A percentile compares a stretch with the other conserved stretches of the same genome.
Conservation (phyloP, 2,113 vertebrate genomes). For the Protomyctophum bolini region DNA sequence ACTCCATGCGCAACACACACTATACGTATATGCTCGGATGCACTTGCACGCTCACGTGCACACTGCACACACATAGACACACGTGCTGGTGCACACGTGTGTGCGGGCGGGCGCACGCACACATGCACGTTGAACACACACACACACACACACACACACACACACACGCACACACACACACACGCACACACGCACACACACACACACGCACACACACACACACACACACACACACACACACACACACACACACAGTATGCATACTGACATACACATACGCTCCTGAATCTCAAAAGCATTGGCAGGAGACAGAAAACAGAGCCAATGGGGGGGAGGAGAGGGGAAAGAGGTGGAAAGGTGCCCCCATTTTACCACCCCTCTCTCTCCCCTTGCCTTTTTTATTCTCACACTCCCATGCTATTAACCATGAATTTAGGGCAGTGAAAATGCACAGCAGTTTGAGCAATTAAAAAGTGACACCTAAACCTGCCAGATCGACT, state of each 20-base stretch:
- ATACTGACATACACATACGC: constrained; percentile 24
- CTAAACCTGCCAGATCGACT: constrained; percentile 46
- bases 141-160: not conserved
- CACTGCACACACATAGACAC: not conserved
- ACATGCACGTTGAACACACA: constrained; percentile 27
- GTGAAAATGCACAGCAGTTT: constrained; percentile 54
- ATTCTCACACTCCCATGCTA: constrained; percentile 32
- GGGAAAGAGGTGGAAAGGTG: constrained; percentile 32
- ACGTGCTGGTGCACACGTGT: not conserved
- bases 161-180: constrained; percentile 8
- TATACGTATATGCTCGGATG: constrained; percentile 36
- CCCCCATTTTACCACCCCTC: constrained; percentile 45
- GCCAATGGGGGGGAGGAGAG: constrained; percentile 14
- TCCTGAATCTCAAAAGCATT: constrained; percentile 51
- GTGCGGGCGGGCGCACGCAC: constrained; percentile 10
- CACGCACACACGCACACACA: constrained; percentile 29
- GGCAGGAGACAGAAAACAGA: constrained; percentile 37
- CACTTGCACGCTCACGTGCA: constrained; percentile 34
- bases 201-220: constrained; percentile 9
- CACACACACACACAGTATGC: constrained; percentile 21
- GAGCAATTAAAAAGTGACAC: constrained; percentile 66
- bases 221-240: constrained; percentile 13
- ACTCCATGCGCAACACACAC: constrained; percentile 53
- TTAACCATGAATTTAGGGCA: constrained; percentile 60
- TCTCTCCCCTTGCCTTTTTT: constrained; percentile 11